Conservation (phyloP, 2,888 invertebrate species). For the Diplolepis rosae region DNA sequence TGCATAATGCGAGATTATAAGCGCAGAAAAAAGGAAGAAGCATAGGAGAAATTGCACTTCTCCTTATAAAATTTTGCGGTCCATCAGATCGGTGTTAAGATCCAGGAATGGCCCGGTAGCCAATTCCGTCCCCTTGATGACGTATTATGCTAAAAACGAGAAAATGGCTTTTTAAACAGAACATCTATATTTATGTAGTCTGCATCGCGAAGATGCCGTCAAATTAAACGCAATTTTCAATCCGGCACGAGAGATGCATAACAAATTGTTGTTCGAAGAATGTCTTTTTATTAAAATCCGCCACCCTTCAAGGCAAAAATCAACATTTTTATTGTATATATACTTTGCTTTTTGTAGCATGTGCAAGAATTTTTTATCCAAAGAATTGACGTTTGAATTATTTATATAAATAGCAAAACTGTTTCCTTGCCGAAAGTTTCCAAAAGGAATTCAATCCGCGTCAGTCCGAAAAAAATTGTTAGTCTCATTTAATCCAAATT, state of each 20-base stretch:
- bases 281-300: slow-evolving; percentile 28
- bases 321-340: neutral
- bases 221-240: slow-evolving; percentile 59
- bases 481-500: too few relatives aligned
- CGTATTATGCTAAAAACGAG: slow-evolving; percentile 70
- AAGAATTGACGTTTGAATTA: too few relatives aligned
- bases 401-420: too few relatives aligned
- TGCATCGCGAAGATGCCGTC: slow-evolving; percentile 37
- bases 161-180: slow-evolving; percentile 71
- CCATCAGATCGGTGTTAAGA: slow-evolving; percentile 20
- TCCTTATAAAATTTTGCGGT: slow-evolving; percentile 3
- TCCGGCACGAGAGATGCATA: slow-evolving; percentile 49
- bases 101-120: slow-evolving; percentile 10
- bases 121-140: slow-evolving; percentile 31
- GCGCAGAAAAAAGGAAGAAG: neutral
- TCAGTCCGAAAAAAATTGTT: too few relatives aligned
- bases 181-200: slow-evolving; percentile 69
- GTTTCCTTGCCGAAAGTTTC: too few relatives aligned
- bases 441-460: too few relatives aligned
- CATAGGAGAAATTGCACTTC: neutral
- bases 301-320: neutral
- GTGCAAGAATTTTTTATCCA: too few relatives aligned
- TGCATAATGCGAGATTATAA: neutral
- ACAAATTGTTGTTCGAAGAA: slow-evolving; percentile 36
- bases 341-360: neutral